Percentiles rank a stretch among this genome's conserved stretches.
Evolutionary conservation across 2,797 vertebrate genomes (phyloP).

Genomic region (Sebastes minor): DNA sequence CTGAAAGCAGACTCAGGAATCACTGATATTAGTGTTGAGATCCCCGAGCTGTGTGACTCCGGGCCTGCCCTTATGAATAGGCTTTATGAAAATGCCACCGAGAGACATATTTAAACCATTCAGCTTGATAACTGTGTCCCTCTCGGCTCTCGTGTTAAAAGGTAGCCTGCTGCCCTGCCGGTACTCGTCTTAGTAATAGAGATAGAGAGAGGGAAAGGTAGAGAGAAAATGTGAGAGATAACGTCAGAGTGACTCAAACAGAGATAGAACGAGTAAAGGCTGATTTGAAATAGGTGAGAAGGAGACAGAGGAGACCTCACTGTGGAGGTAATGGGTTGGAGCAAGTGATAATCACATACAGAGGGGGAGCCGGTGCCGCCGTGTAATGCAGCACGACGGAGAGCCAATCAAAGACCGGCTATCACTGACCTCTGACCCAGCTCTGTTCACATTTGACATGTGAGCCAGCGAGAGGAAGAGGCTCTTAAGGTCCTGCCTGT

Average conservation of each 20-base stretch:
- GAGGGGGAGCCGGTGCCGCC: neutral
- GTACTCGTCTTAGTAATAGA: constrained; percentile 25
- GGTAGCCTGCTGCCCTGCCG: constrained; percentile 10
- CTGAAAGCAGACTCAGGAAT: constrained; percentile 38
- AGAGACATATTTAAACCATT: constrained; percentile 65
- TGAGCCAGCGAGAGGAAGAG: constrained; percentile 13
- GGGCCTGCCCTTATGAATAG: constrained; percentile 48
- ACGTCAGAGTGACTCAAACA: constrained; percentile 38
- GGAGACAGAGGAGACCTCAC: constrained; percentile 17
- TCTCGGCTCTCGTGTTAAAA: constrained; percentile 48
- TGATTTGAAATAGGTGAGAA: constrained; percentile 39
- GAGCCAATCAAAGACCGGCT: constrained; percentile 44
- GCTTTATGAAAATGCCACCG: constrained; percentile 62
- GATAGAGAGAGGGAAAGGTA: neutral
- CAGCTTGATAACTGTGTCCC: constrained; percentile 54
- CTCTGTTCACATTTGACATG: constrained; percentile 45
- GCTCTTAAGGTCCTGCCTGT: neutral
- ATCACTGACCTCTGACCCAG: constrained; percentile 34
- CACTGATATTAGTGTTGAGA: constrained; percentile 40
- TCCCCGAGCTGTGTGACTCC: constrained; percentile 31
- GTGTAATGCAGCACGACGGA: constrained; percentile 24
- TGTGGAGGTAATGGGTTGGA: constrained; percentile 47
- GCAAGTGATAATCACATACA: constrained; percentile 55
- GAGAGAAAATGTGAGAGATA: constrained; percentile 20
- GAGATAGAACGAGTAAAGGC: neutral